Conservation (phyloP, 2,888 invertebrate species). For the Hirtodrosophila alboralis region DNA sequence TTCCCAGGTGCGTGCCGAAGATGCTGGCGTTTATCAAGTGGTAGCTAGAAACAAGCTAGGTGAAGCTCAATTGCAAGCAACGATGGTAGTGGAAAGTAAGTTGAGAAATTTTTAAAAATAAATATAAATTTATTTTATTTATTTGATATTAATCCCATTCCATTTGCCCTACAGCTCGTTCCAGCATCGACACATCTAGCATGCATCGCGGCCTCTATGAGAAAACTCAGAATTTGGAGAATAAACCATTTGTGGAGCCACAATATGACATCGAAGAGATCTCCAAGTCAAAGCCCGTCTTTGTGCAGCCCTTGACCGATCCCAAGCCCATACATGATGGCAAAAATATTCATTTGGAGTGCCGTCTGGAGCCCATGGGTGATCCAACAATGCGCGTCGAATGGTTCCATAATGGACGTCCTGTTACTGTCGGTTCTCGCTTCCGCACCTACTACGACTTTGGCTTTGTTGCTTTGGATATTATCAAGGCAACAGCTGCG, state of each 20-base stretch:
- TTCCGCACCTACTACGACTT: constrained; percentile 98
- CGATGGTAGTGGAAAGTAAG: constrained; percentile 95
- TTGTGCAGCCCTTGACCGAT: constrained; percentile 94
- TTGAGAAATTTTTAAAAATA: too few relatives aligned
- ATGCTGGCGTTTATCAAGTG: constrained; percentile 96
- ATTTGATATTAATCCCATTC: too few relatives aligned
- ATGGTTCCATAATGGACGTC: constrained; percentile 97
- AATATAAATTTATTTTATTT: too few relatives aligned
- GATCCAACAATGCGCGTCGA: constrained; percentile 98
- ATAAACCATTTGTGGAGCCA: constrained; percentile 93
- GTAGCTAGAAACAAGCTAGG: constrained; percentile 96
- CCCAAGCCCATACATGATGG: constrained; percentile 94
- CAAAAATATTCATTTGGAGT: constrained; percentile 95
- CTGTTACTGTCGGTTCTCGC: constrained; percentile 94
- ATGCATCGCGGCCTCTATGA: constrained; percentile 94
- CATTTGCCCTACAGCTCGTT: constrained; percentile 88
- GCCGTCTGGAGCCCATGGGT: constrained; percentile 96
- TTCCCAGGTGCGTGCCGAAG: constrained; percentile 94
- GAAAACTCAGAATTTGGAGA: constrained; percentile 94
- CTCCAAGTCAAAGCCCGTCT: constrained; percentile 97
- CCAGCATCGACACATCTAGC: constrained; percentile 94
- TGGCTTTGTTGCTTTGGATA: constrained; percentile 98
- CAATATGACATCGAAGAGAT: constrained; percentile 96
- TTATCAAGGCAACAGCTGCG: constrained; percentile 95
- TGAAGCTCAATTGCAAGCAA: constrained; percentile 92